Evolutionary conservation across 1,140 invertebrate genomes (phyloP), one percentile per base, ranked within the genome.

Genomic region (Tetramorium simillimum): DNA sequence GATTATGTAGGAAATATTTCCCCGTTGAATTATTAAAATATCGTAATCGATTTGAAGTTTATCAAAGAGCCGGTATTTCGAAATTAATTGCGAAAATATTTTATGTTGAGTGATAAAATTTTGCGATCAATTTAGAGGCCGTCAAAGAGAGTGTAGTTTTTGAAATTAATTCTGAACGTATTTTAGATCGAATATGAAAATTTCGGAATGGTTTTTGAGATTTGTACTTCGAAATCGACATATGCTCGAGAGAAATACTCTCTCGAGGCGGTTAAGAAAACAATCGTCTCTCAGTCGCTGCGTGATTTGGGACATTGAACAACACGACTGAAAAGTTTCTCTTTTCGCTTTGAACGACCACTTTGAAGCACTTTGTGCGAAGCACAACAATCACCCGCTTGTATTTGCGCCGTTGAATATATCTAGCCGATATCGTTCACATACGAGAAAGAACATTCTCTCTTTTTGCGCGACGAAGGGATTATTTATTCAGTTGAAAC

Each of bases 311-410:
- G 18, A 78, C 40, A 37, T 21, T 65, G 58, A 81, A 65, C 51
- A 51, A 81, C 33, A 69, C 14, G 46, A 51, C 63, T 53, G 62
- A 56, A 81, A 53, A 81, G 46, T 33, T 77, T 60, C 21, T 40
- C 40, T 63, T 81, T 81, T 81, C 77, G 33, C 21, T 81, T 81
- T 81, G 77, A 81, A 21, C 49, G n/a, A 43, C n/a, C n/a, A 40
- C 62, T 81, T 56, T 69, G 77, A 81, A 69, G 43, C 63, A 53
- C 63, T 51, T 46, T 80, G 33, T 21, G 33, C 63, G 77, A 56
- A 67, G 77, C 49, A 69, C 18, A 78, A 65, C 46, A 46, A 67
- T 80, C 77, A 40, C 49, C 28, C 62, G 77, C 18, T 69, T 67
- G 60, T 76, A 65, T 33, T 81, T 51, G 63, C 33, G 3, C n/a